Conservation (phyloP, 2,797 vertebrate genomes). For the Triplophysa bombifrons region DNA sequence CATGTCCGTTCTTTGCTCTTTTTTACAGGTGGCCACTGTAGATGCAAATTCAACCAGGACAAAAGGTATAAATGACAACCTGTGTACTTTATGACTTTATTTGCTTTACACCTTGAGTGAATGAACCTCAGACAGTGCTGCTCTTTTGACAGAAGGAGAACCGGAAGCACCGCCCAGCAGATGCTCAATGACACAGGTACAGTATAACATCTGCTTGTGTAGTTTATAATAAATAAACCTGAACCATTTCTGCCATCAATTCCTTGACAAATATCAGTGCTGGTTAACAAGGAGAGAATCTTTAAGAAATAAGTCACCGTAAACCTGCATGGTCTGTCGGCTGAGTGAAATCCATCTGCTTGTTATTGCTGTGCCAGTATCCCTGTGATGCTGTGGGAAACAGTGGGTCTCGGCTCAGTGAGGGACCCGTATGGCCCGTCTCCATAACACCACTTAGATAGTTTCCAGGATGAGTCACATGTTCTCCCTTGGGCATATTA, state of each 20-base stretch:
- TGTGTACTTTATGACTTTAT: not conserved
- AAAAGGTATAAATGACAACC: constrained; percentile 70
- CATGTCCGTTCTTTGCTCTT: constrained; percentile 8
- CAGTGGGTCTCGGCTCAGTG: constrained; percentile 4
- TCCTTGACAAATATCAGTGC: not conserved
- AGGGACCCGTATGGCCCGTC: constrained; percentile 31
- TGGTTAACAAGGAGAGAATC: not conserved
- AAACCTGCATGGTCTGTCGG: not conserved
- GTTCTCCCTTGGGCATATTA: constrained; percentile 2
- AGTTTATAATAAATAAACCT: not conserved
- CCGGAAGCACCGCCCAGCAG: constrained; percentile 73
- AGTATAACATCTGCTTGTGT: not conserved
- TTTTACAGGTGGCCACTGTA: constrained; percentile 79
- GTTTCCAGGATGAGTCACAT: constrained; percentile 50
- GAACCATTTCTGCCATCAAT: not conserved
- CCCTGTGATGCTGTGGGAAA: constrained; percentile 21
- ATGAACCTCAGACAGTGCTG: not conserved
- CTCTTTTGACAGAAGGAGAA: constrained; percentile 70
- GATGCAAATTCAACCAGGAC: constrained; percentile 83
- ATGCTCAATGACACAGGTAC: constrained; percentile 80
- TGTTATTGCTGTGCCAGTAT: constrained; percentile 45
- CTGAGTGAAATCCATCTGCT: constrained; percentile 46
- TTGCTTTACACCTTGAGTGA: not conserved
- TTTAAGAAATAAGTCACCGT: not conserved
- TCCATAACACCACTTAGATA: constrained; percentile 22